Conservation (phyloP, 2,888 invertebrate species). For the Xanthia icteritia region DNA sequence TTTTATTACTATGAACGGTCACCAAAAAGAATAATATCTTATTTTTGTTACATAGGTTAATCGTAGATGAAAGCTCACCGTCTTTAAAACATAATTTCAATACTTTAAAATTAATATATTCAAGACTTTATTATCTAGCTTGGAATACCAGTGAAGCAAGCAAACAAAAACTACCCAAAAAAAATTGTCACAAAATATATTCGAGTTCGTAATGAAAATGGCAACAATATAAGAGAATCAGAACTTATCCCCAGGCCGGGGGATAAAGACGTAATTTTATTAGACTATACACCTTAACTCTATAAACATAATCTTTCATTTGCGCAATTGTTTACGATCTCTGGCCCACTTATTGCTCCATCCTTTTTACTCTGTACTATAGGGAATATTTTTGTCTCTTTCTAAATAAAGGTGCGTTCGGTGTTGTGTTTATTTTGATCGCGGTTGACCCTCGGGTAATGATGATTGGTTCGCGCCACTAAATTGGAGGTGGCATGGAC, state of each 20-base stretch:
- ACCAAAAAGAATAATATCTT: background rate
- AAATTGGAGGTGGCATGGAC: slow-evolving; percentile 86
- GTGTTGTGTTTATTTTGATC: slow-evolving; percentile 72
- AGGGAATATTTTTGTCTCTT: slow-evolving; percentile 65
- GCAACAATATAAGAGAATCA: slow-evolving; percentile 73
- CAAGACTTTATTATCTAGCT: background rate
- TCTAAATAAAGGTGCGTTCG: slow-evolving; percentile 78
- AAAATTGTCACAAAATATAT: slow-evolving; percentile 56
- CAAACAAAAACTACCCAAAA: slow-evolving; percentile 22
- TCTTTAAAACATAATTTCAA: background rate
- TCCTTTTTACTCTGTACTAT: slow-evolving; percentile 64
- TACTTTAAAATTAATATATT: background rate
- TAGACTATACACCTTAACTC: slow-evolving; percentile 86
- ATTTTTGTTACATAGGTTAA: background rate
- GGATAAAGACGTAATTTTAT: slow-evolving; percentile 87
- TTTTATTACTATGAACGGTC: background rate
- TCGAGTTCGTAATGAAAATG: slow-evolving; percentile 62
- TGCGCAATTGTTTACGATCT: slow-evolving; percentile 85
- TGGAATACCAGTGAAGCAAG: background rate
- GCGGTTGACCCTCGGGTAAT: slow-evolving; percentile 78
- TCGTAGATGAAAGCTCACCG: background rate
- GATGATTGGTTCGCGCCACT: slow-evolving; percentile 86
- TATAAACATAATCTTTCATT: slow-evolving; percentile 90
- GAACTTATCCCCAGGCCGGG: slow-evolving; percentile 78
- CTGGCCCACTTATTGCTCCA: slow-evolving; percentile 69